Evolutionary conservation across 2,888 invertebrate species (phyloP), one percentile per base, ranked within the genome.

Genomic region (Altica lythri): DNA sequence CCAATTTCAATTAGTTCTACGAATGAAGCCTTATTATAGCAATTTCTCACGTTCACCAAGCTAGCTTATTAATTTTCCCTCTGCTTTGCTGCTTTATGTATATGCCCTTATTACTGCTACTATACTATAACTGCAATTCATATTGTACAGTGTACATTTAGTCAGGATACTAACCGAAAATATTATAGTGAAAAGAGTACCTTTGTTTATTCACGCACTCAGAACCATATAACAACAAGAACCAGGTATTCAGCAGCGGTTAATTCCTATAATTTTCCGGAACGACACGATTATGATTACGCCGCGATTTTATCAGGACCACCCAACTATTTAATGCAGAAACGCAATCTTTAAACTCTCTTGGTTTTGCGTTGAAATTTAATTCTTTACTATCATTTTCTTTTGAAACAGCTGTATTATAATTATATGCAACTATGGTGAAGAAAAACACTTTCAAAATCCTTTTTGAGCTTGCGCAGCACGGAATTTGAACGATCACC

Each of bases 21-120:
- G 40, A 40, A 40, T 22, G 12, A 10, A n/a, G 22, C 14, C 14
- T 38, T 40, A 40, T 19, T 14, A 25, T 19, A 25, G 40, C 40
- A 40, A 40, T 40, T 40, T 40, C 40, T 40, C 40, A 40, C 40
- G 22, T 22, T 13, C 19, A 22, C 40, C 40, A 25, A 40, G 40
- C 14, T 13, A 25, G 22, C 40, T 40, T 40, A 40, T 40, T 40
- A 40, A 40, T 40, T 40, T 38, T 40, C 22, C 8, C 40, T 40
- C 40, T 13, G 22, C 25, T 25, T 10, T 17, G 12, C 25, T 25
- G 40, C 25, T 40, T 40, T 40, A 40, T 40, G 25, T 14, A 40
- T 40, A 8, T 40, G 14, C 22, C 25, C 40, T 40, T 25, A 40
- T 40, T 17, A 22, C 40, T 25, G 25, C 10, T 13, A n/a, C 22